phyloP scores from a whole-genome alignment of 2,797 vertebrate species.

The Babyrousa celebensis region DNA sequence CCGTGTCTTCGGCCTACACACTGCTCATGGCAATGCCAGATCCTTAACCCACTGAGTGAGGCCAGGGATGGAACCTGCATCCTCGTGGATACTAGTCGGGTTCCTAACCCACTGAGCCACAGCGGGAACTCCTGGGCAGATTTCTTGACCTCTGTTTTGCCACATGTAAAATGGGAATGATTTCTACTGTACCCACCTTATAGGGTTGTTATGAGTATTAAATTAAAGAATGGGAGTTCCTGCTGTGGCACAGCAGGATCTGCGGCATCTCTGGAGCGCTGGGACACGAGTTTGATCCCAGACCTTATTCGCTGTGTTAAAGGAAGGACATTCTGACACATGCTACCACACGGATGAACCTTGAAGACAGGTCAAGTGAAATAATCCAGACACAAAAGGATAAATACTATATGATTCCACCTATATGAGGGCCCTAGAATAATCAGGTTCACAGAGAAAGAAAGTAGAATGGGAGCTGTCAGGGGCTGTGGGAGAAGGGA shows the following conservation, averaged over 20 bases:
- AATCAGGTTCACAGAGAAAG: background rate
- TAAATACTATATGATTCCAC: background rate
- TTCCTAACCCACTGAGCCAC: too few species aligned
- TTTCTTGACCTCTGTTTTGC: conserved; percentile 19
- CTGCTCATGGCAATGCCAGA: too few species aligned
- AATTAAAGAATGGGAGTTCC: background rate
- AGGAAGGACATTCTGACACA: background rate
- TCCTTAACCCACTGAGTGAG: too few species aligned
- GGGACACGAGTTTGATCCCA: too few species aligned
- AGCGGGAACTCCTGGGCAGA: background rate
- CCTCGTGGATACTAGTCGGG: too few species aligned
- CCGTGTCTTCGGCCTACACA: too few species aligned
- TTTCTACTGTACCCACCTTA: background rate
- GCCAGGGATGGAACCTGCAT: too few species aligned
- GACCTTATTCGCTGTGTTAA: background rate
- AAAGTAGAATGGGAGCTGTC: background rate
- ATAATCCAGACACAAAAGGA: background rate
- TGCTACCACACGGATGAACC: background rate
- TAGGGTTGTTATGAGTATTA: background rate
- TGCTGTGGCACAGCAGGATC: too few species aligned
- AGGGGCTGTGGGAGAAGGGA: background rate
- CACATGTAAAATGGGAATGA: background rate
- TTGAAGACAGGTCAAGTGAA: background rate
- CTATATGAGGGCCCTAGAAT: background rate
- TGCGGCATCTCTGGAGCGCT: too few species aligned